A percentile compares a stretch with the other conserved stretches of the same genome.
These are phyloP conservation scores for Hippopotamus amphibius DNA, from an alignment of 2,113 vertebrate genomes.

Conservation along the genomic window DNA sequence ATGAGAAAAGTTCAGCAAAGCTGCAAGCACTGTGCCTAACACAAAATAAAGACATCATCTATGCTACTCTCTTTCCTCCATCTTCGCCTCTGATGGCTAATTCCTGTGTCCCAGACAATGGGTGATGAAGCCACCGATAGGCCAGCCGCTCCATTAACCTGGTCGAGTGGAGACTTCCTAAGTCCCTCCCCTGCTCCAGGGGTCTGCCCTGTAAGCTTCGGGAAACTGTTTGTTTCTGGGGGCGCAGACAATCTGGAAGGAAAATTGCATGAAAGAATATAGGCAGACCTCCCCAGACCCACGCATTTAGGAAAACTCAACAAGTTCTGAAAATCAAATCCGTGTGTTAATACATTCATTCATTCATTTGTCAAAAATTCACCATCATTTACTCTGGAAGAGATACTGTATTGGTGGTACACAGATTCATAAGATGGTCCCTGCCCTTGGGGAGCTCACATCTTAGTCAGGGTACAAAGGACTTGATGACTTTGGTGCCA, in stretches of 20 bases:
- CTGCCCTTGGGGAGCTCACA: rapidly evolving
- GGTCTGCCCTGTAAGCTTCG: background rate
- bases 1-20: background rate
- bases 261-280: background rate
- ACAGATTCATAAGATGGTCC: background rate
- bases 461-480: background rate
- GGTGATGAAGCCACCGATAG: background rate
- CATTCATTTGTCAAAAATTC: background rate
- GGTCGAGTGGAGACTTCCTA: background rate
- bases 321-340: background rate
- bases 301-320: background rate
- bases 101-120: background rate
- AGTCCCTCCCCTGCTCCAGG: background rate
- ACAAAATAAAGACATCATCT: background rate
- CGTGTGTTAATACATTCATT: background rate
- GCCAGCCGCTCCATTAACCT: background rate
- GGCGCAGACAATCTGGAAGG: background rate
- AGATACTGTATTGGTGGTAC: background rate
- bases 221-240: background rate
- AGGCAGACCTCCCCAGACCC: background rate
- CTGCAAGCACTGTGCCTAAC: background rate
- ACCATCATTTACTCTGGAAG: background rate
- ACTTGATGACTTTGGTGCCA: background rate
- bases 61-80: background rate
- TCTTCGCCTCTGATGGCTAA: background rate